Evolutionary conservation across 2,888 invertebrate genomes (phyloP), one percentile per base, ranked within the genome.

Genomic region (Trichacis sp.): DNA sequence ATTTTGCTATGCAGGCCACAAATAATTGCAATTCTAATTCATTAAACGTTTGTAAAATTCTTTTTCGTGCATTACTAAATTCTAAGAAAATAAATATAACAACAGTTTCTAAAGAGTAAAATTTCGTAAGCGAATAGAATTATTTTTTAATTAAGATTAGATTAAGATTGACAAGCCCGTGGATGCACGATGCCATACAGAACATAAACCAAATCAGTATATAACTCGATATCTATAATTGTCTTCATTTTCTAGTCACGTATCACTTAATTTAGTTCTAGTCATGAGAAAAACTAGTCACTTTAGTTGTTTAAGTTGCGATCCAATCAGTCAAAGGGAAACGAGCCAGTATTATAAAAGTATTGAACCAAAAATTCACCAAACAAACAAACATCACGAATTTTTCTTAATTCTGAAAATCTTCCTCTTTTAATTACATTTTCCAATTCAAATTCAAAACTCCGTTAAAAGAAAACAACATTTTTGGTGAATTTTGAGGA

Each of bases 1-100:
- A 47, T 50, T 59, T 58, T 46, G 55, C 59, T 73, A 78, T 72
- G 83, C 83, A 83, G 83, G 83, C 83, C 83, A 79, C 67, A 68
- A 69, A 58, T 59, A 66, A 75, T 77, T 83, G 83, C 83, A 83
- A 83, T 83, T 77, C 62, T 43, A 45, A 58, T 64, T 52, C 29
- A 15, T 49, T 47, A 18, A n/a, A 8, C 2, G 4, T 5, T 45
- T 45, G n/a, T 45, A 19, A 19, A 45, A 19, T 45, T 40, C 33
- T 40, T 12, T 40, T 40, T 40, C 15, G 40, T 40, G 20, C 20
- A 20, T 45, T 19, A 45, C 18, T 20, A 45, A 45, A 14, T 45
- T 19, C 9, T 19, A 45, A 45, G 45, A 45, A 19, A 20, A 18
- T 14, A 19, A 14, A 36, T n/a, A 6, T 36, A 36, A 33, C n/a